phyloP scores from a whole-genome alignment of 2,797 vertebrate genomes.

The Rhadinocentrus ornatus region DNA sequence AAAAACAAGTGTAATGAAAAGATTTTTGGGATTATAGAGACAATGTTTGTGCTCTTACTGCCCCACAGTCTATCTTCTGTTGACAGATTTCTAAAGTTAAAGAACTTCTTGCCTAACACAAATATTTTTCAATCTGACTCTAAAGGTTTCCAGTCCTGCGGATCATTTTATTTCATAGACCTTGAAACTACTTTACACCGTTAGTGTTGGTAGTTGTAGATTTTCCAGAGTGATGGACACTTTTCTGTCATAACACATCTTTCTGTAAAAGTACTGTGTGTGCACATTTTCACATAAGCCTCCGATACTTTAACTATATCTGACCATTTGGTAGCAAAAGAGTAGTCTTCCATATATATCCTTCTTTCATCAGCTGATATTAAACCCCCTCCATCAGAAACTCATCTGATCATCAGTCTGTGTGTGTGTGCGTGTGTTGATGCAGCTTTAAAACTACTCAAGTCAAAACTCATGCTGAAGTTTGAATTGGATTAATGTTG shows the following conservation, averaged over 20 bases:
- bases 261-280: neutral
- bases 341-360: neutral
- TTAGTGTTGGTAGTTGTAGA: neutral
- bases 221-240: neutral
- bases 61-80: slow-evolving; percentile 9
- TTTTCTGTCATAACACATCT: neutral
- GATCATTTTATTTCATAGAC: neutral
- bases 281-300: neutral
- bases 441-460: neutral
- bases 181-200: neutral
- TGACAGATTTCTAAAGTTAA: slow-evolving; percentile 28
- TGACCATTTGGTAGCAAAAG: neutral
- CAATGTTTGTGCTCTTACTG: slow-evolving; percentile 48
- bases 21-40: slow-evolving; percentile 51
- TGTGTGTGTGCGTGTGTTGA: neutral
- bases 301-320: neutral
- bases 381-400: neutral
- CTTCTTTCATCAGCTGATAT: neutral
- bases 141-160: neutral
- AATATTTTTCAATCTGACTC: slow-evolving; percentile 1
- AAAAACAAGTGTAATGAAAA: slow-evolving; percentile 30
- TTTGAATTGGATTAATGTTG: slow-evolving; percentile 31
- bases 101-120: slow-evolving; percentile 10
- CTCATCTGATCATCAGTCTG: neutral
- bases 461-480: slow-evolving; percentile 23